Conservation (phyloP, 2,113 vertebrate genomes). For the Naja naja region DNA sequence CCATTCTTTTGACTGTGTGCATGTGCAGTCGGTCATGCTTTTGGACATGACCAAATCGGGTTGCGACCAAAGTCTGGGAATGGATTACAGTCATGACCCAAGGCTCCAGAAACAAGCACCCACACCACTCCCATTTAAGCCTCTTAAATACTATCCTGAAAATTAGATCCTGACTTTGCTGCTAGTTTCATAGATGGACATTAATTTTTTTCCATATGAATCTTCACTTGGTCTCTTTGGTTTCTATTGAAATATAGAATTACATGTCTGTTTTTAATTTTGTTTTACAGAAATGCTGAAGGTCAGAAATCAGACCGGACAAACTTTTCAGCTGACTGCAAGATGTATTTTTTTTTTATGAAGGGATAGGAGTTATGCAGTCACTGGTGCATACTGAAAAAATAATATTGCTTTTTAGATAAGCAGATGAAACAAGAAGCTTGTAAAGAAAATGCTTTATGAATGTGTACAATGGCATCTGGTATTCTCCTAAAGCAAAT, state of each 20-base stretch:
- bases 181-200: background rate
- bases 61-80: too few species aligned
- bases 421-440: constrained; percentile 26
- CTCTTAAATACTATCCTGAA: constrained; percentile 1
- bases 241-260: background rate
- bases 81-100: too few species aligned
- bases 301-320: constrained; percentile 13
- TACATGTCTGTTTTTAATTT: constrained; percentile 11
- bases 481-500: background rate
- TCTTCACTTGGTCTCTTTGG: background rate
- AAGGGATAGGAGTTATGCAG: background rate
- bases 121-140: background rate
- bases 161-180: background rate
- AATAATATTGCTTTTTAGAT: background rate
- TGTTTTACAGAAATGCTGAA: constrained; percentile 36
- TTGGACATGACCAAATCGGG: too few species aligned
- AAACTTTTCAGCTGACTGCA: constrained; percentile 28
- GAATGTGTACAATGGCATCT: background rate
- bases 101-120: background rate
- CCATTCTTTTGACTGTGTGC: too few species aligned
- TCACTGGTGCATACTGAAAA: background rate
- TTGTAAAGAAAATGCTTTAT: background rate
- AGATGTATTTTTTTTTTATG: background rate
- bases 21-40: too few species aligned
- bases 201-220: background rate